Evolutionary conservation across 1,140 invertebrate species (phyloP).

Genomic region (Formica exsecta): DNA sequence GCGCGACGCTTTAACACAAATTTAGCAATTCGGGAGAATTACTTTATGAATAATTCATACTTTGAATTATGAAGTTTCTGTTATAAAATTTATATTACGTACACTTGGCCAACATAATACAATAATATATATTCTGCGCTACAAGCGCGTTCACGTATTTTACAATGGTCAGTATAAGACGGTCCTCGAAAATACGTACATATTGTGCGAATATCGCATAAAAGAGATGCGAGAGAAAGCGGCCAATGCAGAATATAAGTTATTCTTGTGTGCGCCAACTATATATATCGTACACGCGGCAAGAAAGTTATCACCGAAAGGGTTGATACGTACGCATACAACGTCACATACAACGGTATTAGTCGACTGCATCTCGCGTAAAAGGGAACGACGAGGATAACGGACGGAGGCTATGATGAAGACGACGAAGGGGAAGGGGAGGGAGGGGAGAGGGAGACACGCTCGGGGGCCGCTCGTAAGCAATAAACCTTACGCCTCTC

Average conservation of each 20-base stretch:
- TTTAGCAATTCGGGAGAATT: background rate
- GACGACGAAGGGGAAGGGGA: background rate
- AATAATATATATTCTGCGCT: background rate
- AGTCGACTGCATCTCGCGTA: background rate
- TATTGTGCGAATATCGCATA: background rate
- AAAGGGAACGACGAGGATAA: constrained; percentile 41
- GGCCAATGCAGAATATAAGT: constrained; percentile 11
- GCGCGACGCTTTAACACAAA: background rate
- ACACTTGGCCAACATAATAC: background rate
- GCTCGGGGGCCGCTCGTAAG: constrained; percentile 57
- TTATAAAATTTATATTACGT: constrained; percentile 12
- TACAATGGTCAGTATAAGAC: constrained; percentile 32
- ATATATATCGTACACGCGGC: background rate
- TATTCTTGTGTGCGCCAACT: constrained; percentile 20
- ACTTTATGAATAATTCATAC: background rate
- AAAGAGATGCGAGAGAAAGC: constrained; percentile 18
- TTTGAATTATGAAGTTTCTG: background rate
- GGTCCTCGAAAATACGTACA: background rate
- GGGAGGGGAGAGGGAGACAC: no score
- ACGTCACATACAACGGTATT: constrained; percentile 3
- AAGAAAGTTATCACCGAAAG: constrained; percentile 7
- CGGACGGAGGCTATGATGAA: constrained; percentile 35
- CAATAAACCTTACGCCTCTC: constrained; percentile 71
- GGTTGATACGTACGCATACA: background rate
- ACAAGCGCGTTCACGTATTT: background rate